phyloP scores from a whole-genome alignment of 1,140 invertebrate species.

The Phymastichus coffea region DNA sequence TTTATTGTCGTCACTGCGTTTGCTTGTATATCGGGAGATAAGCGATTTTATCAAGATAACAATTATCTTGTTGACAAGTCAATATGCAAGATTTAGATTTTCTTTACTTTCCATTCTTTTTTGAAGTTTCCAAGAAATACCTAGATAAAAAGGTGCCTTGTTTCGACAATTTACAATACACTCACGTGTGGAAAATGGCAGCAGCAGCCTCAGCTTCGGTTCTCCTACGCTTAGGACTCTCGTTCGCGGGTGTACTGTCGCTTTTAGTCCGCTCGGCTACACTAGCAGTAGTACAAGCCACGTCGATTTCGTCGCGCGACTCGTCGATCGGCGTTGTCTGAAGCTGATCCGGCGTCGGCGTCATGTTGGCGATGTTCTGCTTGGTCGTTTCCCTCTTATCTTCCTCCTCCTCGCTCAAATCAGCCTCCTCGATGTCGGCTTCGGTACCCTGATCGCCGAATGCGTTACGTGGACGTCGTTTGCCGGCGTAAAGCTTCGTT shows the following conservation, averaged over 20 bases:
- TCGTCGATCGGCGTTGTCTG: slow-evolving; percentile 41
- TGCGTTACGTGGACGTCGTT: slow-evolving; percentile 11
- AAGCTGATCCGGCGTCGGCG: slow-evolving; percentile 47
- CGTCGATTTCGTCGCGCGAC: slow-evolving; percentile 44
- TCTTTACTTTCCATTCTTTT: too few species aligned
- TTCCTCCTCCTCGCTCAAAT: slow-evolving; percentile 33
- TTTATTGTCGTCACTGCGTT: too few species aligned
- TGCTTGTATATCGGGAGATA: not conserved
- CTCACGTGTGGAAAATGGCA: slow-evolving; percentile 51
- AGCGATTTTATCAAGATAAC: not conserved
- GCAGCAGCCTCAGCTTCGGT: slow-evolving; percentile 40
- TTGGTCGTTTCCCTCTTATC: not conserved
- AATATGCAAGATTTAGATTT: too few species aligned
- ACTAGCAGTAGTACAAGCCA: slow-evolving; percentile 4
- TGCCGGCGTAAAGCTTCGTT: slow-evolving; percentile 17
- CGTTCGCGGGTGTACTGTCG: slow-evolving; percentile 22
- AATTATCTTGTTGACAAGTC: too few species aligned
- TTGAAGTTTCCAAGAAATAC: too few species aligned
- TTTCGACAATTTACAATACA: slow-evolving; percentile 4
- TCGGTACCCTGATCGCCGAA: slow-evolving; percentile 42
- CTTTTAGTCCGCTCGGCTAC: slow-evolving; percentile 5
- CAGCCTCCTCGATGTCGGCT: slow-evolving; percentile 44
- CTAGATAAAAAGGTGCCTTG: too few species aligned
- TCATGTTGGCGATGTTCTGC: slow-evolving; percentile 36
- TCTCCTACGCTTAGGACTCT: slow-evolving; percentile 32